Conservation (phyloP, 37 sponge, comb jelly and placozoan genomes). For the Beroe ovata region DNA sequence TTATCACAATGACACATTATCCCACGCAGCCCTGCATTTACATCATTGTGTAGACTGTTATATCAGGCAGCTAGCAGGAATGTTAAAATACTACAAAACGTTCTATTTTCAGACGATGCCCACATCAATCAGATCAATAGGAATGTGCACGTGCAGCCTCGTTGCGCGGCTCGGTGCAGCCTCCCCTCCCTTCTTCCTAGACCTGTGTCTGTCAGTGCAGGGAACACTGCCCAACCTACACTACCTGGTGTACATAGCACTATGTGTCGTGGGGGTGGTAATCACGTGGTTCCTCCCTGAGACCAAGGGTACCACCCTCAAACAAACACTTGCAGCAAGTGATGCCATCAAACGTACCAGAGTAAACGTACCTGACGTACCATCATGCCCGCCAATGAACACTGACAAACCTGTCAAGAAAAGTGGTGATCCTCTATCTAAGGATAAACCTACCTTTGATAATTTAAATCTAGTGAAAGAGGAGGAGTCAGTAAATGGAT, state of each 20-base stretch:
- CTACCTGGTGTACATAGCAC: conserved; percentile 50
- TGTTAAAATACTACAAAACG: too few relatives aligned
- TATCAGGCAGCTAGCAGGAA: too few relatives aligned
- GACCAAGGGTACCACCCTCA: conserved; percentile 36
- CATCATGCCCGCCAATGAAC: too few relatives aligned
- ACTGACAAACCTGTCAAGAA: too few relatives aligned
- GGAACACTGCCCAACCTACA: conserved; percentile 6
- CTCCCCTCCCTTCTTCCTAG: conserved; percentile 43
- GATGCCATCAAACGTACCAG: background rate
- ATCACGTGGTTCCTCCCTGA: conserved; percentile 39
- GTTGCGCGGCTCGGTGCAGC: conserved; percentile 63
- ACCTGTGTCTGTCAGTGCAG: background rate
- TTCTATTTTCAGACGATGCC: conserved; percentile 43
- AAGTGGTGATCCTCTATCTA: too few relatives aligned
- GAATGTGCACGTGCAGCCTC: conserved; percentile 54
- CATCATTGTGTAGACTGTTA: too few relatives aligned
- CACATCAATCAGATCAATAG: conserved; percentile 52
- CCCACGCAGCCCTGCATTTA: too few relatives aligned
- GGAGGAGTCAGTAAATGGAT: too few relatives aligned
- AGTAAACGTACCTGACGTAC: too few relatives aligned
- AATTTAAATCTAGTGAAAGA: too few relatives aligned
- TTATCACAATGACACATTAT: too few relatives aligned
- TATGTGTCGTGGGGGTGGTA: conserved; percentile 11
- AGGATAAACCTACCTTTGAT: too few relatives aligned
- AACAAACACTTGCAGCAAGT: conserved; percentile 22